phyloP scores from a whole-genome alignment of 2,113 vertebrate species.

The Gallinago jamesoni region DNA sequence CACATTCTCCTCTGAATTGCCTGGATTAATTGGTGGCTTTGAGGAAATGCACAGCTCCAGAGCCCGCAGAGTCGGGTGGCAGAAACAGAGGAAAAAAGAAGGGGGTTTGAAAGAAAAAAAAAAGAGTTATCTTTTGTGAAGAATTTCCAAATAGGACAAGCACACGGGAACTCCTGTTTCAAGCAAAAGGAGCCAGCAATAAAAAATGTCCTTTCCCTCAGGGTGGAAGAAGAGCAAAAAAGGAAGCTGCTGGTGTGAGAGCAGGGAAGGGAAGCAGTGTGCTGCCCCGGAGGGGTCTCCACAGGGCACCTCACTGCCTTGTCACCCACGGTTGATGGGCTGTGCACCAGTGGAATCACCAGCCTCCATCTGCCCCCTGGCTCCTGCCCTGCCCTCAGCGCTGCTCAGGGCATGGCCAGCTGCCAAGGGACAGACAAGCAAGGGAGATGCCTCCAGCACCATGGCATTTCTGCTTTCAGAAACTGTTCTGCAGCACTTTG shows the following conservation, averaged over 20 bases:
- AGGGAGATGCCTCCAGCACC: not conserved
- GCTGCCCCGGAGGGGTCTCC: not conserved
- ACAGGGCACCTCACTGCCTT: not conserved
- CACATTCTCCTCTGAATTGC: not conserved
- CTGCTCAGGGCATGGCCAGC: not conserved
- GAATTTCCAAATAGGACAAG: conserved; percentile 52
- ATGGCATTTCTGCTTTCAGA: not conserved
- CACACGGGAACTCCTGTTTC: not conserved
- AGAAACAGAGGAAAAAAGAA: not conserved
- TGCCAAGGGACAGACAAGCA: not conserved
- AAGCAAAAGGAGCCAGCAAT: not conserved
- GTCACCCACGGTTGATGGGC: fast-evolving
- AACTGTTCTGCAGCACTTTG: not conserved
- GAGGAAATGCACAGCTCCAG: not conserved
- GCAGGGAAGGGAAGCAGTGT: not conserved
- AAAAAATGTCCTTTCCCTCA: not conserved
- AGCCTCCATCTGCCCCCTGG: fast-evolving
- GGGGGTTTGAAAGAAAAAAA: not conserved
- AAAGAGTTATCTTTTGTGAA: conserved; percentile 9
- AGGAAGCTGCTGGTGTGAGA: not conserved
- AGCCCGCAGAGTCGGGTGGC: not conserved
- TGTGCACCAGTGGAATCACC: not conserved
- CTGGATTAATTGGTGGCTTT: not conserved
- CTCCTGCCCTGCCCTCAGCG: not conserved
- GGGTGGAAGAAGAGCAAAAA: not conserved